phyloP scores from a whole-genome alignment of 1,140 invertebrate genomes.

The Diplogasteroides magnus region DNA sequence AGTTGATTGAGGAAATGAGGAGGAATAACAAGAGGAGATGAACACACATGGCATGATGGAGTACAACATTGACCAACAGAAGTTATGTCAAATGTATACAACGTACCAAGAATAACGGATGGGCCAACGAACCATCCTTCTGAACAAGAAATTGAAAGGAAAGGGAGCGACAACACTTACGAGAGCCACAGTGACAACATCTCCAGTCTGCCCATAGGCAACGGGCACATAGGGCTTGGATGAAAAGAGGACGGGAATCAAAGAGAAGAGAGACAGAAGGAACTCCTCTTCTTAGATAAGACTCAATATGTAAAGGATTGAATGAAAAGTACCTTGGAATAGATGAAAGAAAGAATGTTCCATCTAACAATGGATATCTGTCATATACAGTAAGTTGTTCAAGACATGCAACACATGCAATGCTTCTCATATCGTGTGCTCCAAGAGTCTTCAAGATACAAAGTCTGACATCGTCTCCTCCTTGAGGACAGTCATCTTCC shows the following conservation, averaged over 20 bases:
- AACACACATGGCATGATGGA: not conserved
- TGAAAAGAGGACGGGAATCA: slow-evolving; percentile 15
- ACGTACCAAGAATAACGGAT: slow-evolving; percentile 22
- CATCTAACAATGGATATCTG: slow-evolving; percentile 26
- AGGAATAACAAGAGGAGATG: not conserved
- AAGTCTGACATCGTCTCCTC: slow-evolving; percentile 27
- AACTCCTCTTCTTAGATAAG: slow-evolving; percentile 10
- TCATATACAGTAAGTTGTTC: slow-evolving; percentile 15
- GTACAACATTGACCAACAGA: not conserved
- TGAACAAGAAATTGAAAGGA: slow-evolving; percentile 5
- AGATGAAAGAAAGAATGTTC: slow-evolving; percentile 24
- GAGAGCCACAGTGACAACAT: slow-evolving; percentile 20
- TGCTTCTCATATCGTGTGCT: slow-evolving; percentile 20
- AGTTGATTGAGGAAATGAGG: not conserved
- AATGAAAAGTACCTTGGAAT: not conserved
- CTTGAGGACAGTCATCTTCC: slow-evolving; percentile 33
- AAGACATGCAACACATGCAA: slow-evolving; percentile 24
- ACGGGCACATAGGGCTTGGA: slow-evolving; percentile 20
- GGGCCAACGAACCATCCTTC: slow-evolving; percentile 14
- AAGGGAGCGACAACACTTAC: slow-evolving; percentile 9
- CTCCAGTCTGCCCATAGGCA: slow-evolving; percentile 28
- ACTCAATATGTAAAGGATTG: not conserved
- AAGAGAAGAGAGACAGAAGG: slow-evolving; percentile 14
- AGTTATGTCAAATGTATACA: slow-evolving; percentile 24
- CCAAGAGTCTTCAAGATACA: slow-evolving; percentile 26